These are phyloP conservation scores for Anseranas semipalmata DNA, from an alignment of 2,113 vertebrate species.

Conservation along the genomic window DNA sequence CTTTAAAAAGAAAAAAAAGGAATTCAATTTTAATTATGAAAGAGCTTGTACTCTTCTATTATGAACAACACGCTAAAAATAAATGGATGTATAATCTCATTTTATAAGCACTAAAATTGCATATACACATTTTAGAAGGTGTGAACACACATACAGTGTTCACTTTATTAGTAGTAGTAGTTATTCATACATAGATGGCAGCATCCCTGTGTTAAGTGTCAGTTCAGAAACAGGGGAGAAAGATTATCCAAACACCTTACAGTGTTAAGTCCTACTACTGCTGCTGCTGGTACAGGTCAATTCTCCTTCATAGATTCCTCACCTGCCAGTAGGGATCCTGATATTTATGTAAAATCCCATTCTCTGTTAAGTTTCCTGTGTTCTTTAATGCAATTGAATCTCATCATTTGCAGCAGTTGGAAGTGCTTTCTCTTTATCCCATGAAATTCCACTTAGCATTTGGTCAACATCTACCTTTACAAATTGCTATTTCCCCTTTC, in stretches of 20 bases:
- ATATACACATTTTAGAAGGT: not conserved
- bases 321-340: not conserved
- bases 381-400: not conserved
- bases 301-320: not conserved
- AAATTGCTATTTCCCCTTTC: not conserved
- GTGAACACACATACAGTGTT: not conserved
- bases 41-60: not conserved
- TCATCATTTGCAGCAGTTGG: not conserved
- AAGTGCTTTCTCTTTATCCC: not conserved
- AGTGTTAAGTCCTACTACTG: not conserved
- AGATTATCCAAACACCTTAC: not conserved
- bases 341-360: not conserved
- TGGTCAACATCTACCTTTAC: not conserved
- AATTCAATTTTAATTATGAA: not conserved
- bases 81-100: not conserved
- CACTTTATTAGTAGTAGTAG: too few species aligned
- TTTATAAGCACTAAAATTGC: not conserved
- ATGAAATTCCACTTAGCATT: not conserved
- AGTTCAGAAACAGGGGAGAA: not conserved
- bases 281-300: not conserved
- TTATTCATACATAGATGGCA: not conserved
- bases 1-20: not conserved
- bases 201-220: not conserved
- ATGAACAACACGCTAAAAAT: not conserved
- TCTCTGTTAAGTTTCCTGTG: not conserved